Percentiles rank a stretch among this genome's conserved stretches.
These are phyloP conservation scores for Ctenopoma multispine DNA, from an alignment of 2,797 vertebrate species.

Conservation along the genomic window DNA sequence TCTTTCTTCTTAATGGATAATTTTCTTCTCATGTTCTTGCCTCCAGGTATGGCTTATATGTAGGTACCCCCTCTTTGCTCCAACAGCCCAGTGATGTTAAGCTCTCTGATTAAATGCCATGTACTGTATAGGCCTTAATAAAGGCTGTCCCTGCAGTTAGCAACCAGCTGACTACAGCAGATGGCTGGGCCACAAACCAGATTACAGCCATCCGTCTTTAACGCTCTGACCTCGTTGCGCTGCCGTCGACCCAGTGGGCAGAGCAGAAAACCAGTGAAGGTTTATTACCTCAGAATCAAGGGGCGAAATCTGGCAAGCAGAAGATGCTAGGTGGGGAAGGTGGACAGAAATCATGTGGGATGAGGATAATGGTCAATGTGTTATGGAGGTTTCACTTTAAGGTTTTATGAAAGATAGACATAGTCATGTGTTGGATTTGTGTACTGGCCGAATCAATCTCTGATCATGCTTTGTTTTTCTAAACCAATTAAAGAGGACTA, in stretches of 20 bases:
- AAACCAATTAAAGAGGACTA: slow-evolving; percentile 59
- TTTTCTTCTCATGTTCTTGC: slow-evolving; percentile 31
- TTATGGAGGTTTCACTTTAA: background rate
- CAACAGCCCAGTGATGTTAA: slow-evolving; percentile 51
- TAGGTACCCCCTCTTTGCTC: slow-evolving; percentile 36
- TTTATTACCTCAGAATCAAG: slow-evolving; percentile 66
- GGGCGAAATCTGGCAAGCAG: slow-evolving; percentile 33
- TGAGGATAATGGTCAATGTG: slow-evolving; percentile 6
- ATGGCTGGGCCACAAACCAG: slow-evolving; percentile 80
- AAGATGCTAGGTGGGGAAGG: no score
- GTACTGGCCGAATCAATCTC: slow-evolving; percentile 20
- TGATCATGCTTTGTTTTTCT: slow-evolving; percentile 44
- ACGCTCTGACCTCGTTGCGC: slow-evolving; percentile 80
- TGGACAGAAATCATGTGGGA: slow-evolving; percentile 1
- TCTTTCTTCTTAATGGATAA: slow-evolving; percentile 38
- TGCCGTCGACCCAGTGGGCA: slow-evolving; percentile 43
- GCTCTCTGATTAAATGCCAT: slow-evolving; percentile 73
- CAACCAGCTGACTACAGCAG: slow-evolving; percentile 84
- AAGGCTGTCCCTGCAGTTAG: slow-evolving; percentile 72
- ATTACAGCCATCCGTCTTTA: slow-evolving; percentile 85
- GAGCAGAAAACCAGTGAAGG: slow-evolving; percentile 39
- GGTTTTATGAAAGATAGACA: slow-evolving; percentile 3
- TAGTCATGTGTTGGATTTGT: slow-evolving; percentile 7
- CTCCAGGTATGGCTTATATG: slow-evolving; percentile 48
- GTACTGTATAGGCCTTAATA: slow-evolving; percentile 54